Evolutionary conservation across 2,888 invertebrate genomes (phyloP), one percentile per base, ranked within the genome.

Genomic region (Cryptus armator): DNA sequence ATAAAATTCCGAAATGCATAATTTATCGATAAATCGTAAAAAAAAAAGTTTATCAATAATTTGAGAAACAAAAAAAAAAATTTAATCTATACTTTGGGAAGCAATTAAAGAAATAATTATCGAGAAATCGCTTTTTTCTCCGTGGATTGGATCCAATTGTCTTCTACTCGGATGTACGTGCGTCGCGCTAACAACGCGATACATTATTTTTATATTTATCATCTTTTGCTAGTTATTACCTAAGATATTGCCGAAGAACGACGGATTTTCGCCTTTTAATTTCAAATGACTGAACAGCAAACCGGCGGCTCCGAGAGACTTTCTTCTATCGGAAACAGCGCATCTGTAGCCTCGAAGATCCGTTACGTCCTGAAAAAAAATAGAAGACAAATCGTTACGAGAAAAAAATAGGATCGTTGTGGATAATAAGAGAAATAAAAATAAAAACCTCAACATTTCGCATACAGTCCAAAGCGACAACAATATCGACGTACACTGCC

Each of bases 281-380:
- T 86, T 80, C 48, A 93, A 86, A 44, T 90, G 83, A 78, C 88
- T 89, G 67, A 91, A 90, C 9, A 93, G 82, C 24, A 92, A 72
- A 5, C 88, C 83, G 0, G 92, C 83, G 2, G 88, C 89, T n/a
- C 92, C 91, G 16, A 87, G 43, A 7, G 81, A 16, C 48, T 87
- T 89, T 9, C 84, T 78, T 74, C 91, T 86, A 53, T 91, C 90
- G 4, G 91, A 90, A 14, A 92, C 19, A 1, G 92, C 90, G 67
- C 92, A 92, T 80, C 89, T 89, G 77, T 90, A 87, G 12, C 92
- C 93, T 5, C 92, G 90, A 14, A 92, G 87, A 81, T 92, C 91
- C 72, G 88, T 70, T 3, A 92, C 88, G 62, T 88, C 86, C 92
- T 93, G 67, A n/a, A 29, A 24, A 51, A 81, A 66, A 56, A 44